Evolutionary conservation across 2,888 invertebrate species (phyloP).

Genomic region (Leptogaster cylindrica): DNA sequence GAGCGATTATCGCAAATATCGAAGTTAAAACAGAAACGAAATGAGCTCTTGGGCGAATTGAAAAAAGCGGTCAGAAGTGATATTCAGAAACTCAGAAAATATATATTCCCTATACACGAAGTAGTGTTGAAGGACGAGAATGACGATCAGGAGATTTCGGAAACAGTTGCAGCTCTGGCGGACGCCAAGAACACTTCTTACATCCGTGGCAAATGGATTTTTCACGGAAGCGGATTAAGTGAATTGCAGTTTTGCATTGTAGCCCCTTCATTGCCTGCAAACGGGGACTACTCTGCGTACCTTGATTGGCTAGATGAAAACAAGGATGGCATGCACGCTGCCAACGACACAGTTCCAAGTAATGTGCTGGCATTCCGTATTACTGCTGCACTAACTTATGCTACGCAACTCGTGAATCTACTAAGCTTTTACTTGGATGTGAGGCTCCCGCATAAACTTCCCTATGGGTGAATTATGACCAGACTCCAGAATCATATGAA

Average conservation of each 20-base stretch:
- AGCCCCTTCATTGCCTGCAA: conserved; percentile 81
- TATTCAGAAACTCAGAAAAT: conserved; percentile 70
- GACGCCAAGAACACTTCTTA: conserved; percentile 81
- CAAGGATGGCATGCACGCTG: conserved; percentile 60
- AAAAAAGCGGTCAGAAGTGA: conserved; percentile 67
- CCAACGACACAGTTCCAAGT: conserved; percentile 66
- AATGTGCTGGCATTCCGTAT: conserved; percentile 75
- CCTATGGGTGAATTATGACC: conserved; percentile 66
- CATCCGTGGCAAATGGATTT: conserved; percentile 79
- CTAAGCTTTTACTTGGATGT: conserved; percentile 84
- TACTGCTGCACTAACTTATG: conserved; percentile 82
- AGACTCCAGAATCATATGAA: no score
- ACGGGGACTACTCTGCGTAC: conserved; percentile 83
- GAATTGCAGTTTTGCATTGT: conserved; percentile 79
- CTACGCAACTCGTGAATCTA: conserved; percentile 82
- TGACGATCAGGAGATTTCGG: conserved; percentile 48
- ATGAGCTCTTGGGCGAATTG: conserved; percentile 64
- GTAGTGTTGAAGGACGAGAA: conserved; percentile 57
- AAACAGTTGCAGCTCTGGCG: conserved; percentile 67
- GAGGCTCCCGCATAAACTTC: conserved; percentile 76
- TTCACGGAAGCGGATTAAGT: conserved; percentile 67
- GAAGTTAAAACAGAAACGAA: conserved; percentile 63
- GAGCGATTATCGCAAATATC: conserved; percentile 65
- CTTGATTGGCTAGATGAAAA: conserved; percentile 74
- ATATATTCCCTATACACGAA: conserved; percentile 71